Evolutionary conservation across 2,888 invertebrate species (phyloP), one percentile per base, ranked within the genome.

Genomic region (Calameuta pallipes): DNA sequence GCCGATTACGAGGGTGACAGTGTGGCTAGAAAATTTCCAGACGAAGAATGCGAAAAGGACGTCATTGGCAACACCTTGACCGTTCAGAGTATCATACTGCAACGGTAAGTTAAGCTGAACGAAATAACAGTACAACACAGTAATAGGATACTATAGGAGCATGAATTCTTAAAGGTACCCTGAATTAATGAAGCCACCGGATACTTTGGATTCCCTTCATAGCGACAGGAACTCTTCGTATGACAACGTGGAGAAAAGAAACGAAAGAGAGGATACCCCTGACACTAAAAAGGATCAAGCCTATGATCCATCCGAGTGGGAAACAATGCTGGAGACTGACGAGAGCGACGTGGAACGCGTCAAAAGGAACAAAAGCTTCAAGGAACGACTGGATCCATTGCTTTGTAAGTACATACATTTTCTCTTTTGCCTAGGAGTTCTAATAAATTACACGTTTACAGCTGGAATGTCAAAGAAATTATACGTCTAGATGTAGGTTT

Each of bases 11-110:
- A 92, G 88, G 92, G 91, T 86, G 85, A 91, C 82, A 88, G 91
- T 86, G 80, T 91, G 87, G 87, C 92, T 85, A 84, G 89, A 78
- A 92, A 92, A 84, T 91, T 92, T 80, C 92, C 92, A 31, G 90
- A 93, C 92, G 83, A 90, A 76, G 89, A 89, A 79, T 85, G 84
- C 79, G 88, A 89, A 81, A 89, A 84, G 79, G 87, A 88, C 76
- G 94, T 94, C 81, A 93, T 93, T 68, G 93, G 92, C 70, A 95
- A 94, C 79, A 92, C 93, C 33, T 92, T 95, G 70, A 96, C 96
- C 36, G 94, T 96, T 69, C 96, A 96, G 87, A 96, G 96, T 92
- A 94, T 96, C 85, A 96, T 96, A 82, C 94, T 95, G 80, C 95
- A 96, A 91, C 93, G 95, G 95, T 95, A 91, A 91, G 90, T 80